Conservation (phyloP, 2,797 vertebrate genomes). For the Tokudaia muenninki region DNA sequence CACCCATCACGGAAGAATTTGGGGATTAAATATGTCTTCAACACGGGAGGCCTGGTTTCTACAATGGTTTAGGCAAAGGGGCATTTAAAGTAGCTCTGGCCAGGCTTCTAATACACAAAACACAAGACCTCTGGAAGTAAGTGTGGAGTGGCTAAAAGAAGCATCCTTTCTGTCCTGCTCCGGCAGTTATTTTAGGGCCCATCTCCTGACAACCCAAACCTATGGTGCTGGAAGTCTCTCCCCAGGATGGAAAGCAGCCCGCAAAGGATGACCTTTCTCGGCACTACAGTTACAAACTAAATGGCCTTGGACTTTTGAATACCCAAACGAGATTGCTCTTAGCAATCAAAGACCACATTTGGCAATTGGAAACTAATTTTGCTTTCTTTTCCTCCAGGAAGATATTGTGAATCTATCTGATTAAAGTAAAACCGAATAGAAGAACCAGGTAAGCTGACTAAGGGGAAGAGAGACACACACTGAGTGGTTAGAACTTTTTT, state of each 20-base stretch:
- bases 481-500: slow-evolving; percentile 62
- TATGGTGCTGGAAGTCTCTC: slow-evolving; percentile 37
- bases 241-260: background rate
- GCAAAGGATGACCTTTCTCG: slow-evolving; percentile 40
- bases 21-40: slow-evolving; percentile 41
- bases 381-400: slow-evolving; percentile 61
- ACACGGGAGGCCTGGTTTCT: slow-evolving; percentile 44
- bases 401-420: slow-evolving; percentile 39
- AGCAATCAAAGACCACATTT: slow-evolving; percentile 62
- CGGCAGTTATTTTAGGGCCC: background rate
- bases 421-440: slow-evolving; percentile 49
- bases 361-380: slow-evolving; percentile 63
- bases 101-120: slow-evolving; percentile 35
- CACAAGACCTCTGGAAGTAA: background rate
- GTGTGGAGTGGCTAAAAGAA: background rate
- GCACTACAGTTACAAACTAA: slow-evolving; percentile 44
- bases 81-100: slow-evolving; percentile 16
- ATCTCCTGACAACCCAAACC: slow-evolving; percentile 9
- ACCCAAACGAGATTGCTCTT: slow-evolving; percentile 59
- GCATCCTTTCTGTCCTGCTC: background rate
- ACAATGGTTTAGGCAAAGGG: slow-evolving; percentile 17
- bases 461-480: slow-evolving; percentile 81
- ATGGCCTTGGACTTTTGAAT: slow-evolving; percentile 47
- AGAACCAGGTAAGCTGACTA: slow-evolving; percentile 67
- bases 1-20: background rate